Evolutionary conservation across 2,888 invertebrate species (phyloP).

Genomic region (Caenorhabditis afra): DNA sequence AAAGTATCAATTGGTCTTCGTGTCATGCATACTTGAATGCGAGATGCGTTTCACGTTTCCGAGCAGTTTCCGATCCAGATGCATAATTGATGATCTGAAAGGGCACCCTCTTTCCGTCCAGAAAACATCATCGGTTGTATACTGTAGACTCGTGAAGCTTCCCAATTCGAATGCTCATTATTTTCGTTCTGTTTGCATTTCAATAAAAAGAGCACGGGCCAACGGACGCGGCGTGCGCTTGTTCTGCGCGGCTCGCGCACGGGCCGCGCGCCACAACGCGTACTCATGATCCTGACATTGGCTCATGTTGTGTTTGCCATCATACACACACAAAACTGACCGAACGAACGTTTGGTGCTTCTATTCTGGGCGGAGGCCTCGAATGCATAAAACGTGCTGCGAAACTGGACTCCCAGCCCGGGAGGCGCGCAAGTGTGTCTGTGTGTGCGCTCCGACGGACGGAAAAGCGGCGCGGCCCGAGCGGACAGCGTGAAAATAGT

Average conservation of each 20-base stretch:
- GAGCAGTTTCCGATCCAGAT: too few species aligned
- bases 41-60: too few species aligned
- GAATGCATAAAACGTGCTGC: slow-evolving; percentile 53
- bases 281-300: slow-evolving; percentile 59
- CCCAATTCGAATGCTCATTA: slow-evolving; percentile 31
- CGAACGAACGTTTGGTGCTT: slow-evolving; percentile 32
- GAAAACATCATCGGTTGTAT: not conserved
- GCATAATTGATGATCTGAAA: too few species aligned
- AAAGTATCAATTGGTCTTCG: too few species aligned
- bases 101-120: not conserved
- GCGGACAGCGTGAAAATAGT: slow-evolving; percentile 52
- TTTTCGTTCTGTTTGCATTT: slow-evolving; percentile 38
- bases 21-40: not conserved
- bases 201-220: slow-evolving; percentile 38
- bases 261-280: slow-evolving; percentile 39
- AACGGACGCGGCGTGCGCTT: slow-evolving; percentile 54
- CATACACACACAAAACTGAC: slow-evolving; percentile 23
- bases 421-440: slow-evolving; percentile 33
- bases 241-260: not conserved
- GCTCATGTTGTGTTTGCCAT: slow-evolving; percentile 61
- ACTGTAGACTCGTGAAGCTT: slow-evolving; percentile 17
- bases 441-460: slow-evolving; percentile 27
- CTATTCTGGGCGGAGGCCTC: slow-evolving; percentile 45
- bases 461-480: slow-evolving; percentile 23
- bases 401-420: slow-evolving; percentile 44